These are phyloP conservation scores for Heliconius ethilla DNA, from an alignment of 2,888 invertebrate genomes.

Conservation along the genomic window DNA sequence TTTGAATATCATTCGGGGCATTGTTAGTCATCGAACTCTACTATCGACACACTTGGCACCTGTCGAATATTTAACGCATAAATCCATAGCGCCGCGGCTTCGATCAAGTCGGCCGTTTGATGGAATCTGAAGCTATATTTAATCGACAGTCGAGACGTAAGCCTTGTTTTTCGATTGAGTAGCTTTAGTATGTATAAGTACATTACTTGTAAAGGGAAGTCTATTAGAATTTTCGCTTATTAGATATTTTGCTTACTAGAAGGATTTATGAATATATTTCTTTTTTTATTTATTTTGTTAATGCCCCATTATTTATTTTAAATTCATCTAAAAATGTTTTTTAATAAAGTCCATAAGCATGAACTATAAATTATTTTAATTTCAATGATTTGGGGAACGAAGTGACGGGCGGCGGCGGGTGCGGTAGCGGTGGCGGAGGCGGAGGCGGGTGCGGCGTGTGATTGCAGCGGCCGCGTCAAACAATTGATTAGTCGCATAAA, in stretches of 20 bases:
- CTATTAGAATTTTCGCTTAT: constrained; percentile 14
- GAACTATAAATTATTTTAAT: constrained; percentile 1
- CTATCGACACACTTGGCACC: constrained; percentile 83
- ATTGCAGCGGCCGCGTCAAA: constrained; percentile 81
- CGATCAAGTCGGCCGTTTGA: constrained; percentile 74
- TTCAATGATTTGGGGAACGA: constrained; percentile 11
- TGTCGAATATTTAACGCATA: constrained; percentile 82
- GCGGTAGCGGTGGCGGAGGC: background rate
- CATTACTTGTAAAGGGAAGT: constrained; percentile 40
- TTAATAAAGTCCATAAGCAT: background rate
- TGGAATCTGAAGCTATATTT: constrained; percentile 80
- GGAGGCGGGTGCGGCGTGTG: constrained; percentile 63
- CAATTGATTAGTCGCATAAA: constrained; percentile 83
- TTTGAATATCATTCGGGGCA: constrained; percentile 81
- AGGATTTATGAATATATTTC: background rate
- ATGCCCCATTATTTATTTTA: background rate
- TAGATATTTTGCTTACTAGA: background rate
- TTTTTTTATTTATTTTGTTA: background rate
- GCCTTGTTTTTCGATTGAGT: constrained; percentile 76
- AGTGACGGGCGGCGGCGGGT: constrained; percentile 14
- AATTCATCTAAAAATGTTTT: background rate
- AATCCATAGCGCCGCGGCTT: constrained; percentile 79
- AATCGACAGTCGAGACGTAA: constrained; percentile 73
- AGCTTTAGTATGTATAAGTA: constrained; percentile 44
- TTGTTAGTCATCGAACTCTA: constrained; percentile 81